Percentiles rank a stretch among this genome's conserved stretches.
Conservation (phyloP, 2,888 invertebrate genomes). For the Philhelius pedissequus region DNA sequence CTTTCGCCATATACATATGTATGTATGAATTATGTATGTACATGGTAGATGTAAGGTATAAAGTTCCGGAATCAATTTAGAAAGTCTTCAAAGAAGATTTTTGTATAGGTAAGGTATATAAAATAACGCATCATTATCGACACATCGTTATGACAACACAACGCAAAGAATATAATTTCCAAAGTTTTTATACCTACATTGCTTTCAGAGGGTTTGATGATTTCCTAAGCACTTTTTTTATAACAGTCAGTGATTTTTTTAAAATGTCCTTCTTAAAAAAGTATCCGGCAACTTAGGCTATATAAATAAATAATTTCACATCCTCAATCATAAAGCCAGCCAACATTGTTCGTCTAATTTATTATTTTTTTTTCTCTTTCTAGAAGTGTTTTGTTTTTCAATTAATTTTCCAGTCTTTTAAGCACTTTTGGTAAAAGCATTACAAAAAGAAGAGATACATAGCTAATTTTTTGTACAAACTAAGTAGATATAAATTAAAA, state of each 20-base stretch:
- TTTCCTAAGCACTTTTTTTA: not conserved
- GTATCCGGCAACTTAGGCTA: not conserved
- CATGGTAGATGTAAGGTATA: too few species aligned
- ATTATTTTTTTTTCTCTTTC: not conserved
- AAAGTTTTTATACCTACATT: not conserved
- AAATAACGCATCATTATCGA: constrained; percentile 58
- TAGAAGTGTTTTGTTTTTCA: constrained; percentile 19
- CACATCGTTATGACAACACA: constrained; percentile 45
- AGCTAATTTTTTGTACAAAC: not conserved
- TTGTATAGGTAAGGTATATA: not conserved
- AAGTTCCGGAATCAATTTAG: not conserved
- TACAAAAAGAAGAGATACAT: not conserved
- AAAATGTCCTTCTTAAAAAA: not conserved
- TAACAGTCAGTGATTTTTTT: constrained; percentile 8
- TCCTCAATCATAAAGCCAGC: constrained; percentile 14
- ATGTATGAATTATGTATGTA: too few species aligned
- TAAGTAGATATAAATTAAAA: not conserved
- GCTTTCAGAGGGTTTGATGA: constrained; percentile 9
- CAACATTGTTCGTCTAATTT: not conserved
- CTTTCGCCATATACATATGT: not conserved
- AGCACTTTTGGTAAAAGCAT: not conserved
- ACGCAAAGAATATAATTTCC: not conserved
- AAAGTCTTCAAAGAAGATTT: not conserved
- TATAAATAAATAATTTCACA: constrained; percentile 40
- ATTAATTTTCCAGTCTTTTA: constrained; percentile 9